Evolutionary conservation across 2,113 vertebrate species (phyloP), one percentile per base, ranked within the genome.

Genomic region (Phodopus roborovskii): DNA sequence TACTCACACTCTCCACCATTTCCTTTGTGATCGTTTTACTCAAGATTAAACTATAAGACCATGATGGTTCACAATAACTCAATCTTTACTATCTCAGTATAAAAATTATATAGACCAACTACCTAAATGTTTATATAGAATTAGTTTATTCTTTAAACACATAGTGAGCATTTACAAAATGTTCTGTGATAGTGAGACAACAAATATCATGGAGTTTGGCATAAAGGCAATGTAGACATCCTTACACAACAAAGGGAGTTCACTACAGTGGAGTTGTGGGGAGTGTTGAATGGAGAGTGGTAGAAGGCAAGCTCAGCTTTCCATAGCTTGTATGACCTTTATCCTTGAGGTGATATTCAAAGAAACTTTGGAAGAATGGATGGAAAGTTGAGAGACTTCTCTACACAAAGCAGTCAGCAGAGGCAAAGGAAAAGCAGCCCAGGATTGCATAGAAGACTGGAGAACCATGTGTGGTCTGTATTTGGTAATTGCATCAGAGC

Each of bases 271-370:
- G 20, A 77, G 53, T 50, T 74, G 45, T 2, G 8, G 10, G 0
- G 16, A 7, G 3, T 2, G 10, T 24, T 36, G 60, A 5, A 6
- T 12, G 6, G 8, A 53, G 30, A n/a, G 12, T 50, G 1, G 4
- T 53, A 56, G 19, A 81, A 70, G 36, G 48, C 45, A 39, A 87
- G 16, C 26, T 8, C 33, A n/a, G 68, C 19, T 91, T 91, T 56
- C 7, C 33, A 70, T 2, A 75, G 45, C 8, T 39, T 50, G 2
- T 50, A 28, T 50, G 10, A 45, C n/a, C 53, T 2, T 87, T 93
- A 71, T 70, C 83, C 90, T 96, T 94, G 94, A 97, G 60, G n/a
- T 94, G 94, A 91, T 93, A 84, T 95, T 93, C 93, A 94, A 11
- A 92, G 75, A 96, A 11, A 93, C 13, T 82, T 92, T 96, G 81